Conservation (phyloP, 2,797 vertebrate species). For the Poeciliopsis paucimaculata region DNA sequence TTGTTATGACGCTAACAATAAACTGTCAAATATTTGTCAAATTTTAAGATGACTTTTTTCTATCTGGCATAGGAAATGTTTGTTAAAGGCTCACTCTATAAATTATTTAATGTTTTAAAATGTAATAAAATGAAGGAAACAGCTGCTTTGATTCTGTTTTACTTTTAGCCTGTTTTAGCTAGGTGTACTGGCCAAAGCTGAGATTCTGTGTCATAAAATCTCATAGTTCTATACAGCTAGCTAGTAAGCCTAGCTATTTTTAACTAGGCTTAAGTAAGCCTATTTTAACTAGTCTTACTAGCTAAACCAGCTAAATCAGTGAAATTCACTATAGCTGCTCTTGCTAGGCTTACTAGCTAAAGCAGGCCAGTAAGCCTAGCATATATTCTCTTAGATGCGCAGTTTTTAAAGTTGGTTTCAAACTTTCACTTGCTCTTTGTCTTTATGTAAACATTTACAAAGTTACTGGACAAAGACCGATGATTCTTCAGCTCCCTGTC, state of each 20-base stretch:
- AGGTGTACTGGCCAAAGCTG: too few relatives aligned
- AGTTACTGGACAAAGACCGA: not conserved
- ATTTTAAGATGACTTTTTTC: not conserved
- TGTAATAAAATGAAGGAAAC: not conserved
- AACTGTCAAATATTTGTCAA: not conserved
- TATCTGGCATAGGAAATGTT: not conserved
- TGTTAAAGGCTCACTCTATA: not conserved
- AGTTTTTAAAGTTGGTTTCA: not conserved
- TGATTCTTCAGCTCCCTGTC: not conserved
- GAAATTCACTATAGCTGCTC: not conserved
- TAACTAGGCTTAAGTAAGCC: too few relatives aligned
- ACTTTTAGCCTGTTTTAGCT: too few relatives aligned
- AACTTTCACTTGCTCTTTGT: not conserved
- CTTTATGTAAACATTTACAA: slow-evolving; percentile 4
- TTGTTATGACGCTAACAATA: not conserved
- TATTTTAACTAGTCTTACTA: too few relatives aligned
- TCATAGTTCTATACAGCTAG: too few relatives aligned
- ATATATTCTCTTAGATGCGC: not conserved
- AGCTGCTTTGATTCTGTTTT: too few relatives aligned
- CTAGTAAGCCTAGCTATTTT: too few relatives aligned
- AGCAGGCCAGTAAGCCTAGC: not conserved
- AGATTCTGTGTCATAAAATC: too few relatives aligned
- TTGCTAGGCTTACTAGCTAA: not conserved
- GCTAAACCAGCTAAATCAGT: too few relatives aligned
- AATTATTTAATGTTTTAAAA: not conserved